phyloP scores from a whole-genome alignment of 1,140 invertebrate genomes.

The Drosophila pruinosa region DNA sequence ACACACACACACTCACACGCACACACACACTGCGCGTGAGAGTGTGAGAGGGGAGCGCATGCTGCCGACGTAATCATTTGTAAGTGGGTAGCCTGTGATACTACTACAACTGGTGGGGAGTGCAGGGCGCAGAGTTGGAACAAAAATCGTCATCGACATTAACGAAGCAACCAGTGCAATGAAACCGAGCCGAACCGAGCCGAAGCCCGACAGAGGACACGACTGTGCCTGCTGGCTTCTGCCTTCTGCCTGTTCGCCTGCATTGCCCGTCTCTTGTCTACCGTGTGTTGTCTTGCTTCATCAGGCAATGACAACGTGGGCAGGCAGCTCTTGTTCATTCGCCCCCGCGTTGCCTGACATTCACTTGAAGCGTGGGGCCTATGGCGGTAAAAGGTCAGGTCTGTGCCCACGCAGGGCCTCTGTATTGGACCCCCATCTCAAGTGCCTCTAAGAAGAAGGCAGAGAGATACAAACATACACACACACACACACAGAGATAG shows the following conservation, averaged over 20 bases:
- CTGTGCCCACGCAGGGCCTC: conserved; percentile 41
- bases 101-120: not conserved
- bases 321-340: conserved; percentile 17
- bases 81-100: conserved; percentile 32
- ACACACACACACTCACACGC: conserved; percentile 2
- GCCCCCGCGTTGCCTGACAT: conserved; percentile 32
- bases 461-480: not conserved
- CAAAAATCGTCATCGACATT: conserved; percentile 61
- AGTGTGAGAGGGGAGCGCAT: conserved; percentile 34
- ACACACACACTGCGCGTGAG: conserved; percentile 8
- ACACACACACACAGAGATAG: not conserved
- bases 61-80: conserved; percentile 74
- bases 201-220: conserved; percentile 20
- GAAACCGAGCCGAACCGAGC: conserved; percentile 6
- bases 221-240: too few species aligned
- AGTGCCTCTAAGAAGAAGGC: not conserved
- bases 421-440: too few species aligned
- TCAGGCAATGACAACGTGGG: conserved; percentile 62
- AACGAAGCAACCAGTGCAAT: conserved; percentile 63
- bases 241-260: not conserved
- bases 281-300: not conserved
- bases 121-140: conserved; percentile 14
- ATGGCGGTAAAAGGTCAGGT: conserved; percentile 67
- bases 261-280: not conserved
- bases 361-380: conserved; percentile 21